These are phyloP conservation scores for Eupithecia exiguata DNA, from an alignment of 2,888 invertebrate genomes.

Conservation along the genomic window DNA sequence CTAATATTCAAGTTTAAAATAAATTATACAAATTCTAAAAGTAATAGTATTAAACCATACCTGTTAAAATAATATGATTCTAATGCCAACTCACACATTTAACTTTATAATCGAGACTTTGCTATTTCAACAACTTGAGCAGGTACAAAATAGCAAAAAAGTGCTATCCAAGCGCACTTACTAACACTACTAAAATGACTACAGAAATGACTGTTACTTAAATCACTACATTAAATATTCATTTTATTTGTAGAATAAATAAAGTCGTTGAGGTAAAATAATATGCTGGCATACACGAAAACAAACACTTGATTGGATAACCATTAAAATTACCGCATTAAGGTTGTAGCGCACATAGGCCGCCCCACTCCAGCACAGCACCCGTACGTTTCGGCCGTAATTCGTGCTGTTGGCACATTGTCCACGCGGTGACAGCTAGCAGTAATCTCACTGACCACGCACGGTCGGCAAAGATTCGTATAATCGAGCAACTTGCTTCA, in stretches of 20 bases:
- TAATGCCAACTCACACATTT: background rate
- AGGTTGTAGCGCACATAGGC: background rate
- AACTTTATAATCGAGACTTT: constrained; percentile 18
- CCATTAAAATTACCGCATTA: background rate
- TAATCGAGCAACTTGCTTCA: background rate
- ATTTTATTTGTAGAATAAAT: constrained; percentile 54
- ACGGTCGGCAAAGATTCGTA: background rate
- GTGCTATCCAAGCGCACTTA: constrained; percentile 38
- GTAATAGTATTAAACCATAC: background rate
- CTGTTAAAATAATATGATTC: background rate
- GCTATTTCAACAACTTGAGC: constrained; percentile 49
- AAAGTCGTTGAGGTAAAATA: constrained; percentile 69
- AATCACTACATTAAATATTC: constrained; percentile 68
- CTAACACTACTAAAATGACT: constrained; percentile 78
- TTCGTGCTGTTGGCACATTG: background rate
- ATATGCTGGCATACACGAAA: constrained; percentile 7
- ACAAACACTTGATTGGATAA: background rate
- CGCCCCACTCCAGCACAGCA: background rate
- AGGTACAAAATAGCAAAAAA: constrained; percentile 64
- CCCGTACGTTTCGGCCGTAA: background rate
- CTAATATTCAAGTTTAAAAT: background rate
- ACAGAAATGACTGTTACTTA: constrained; percentile 76
- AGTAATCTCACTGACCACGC: background rate
- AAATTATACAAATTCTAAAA: background rate
- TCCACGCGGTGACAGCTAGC: background rate